Conservation (phyloP, 2,113 vertebrate genomes). For the Charina bottae region DNA sequence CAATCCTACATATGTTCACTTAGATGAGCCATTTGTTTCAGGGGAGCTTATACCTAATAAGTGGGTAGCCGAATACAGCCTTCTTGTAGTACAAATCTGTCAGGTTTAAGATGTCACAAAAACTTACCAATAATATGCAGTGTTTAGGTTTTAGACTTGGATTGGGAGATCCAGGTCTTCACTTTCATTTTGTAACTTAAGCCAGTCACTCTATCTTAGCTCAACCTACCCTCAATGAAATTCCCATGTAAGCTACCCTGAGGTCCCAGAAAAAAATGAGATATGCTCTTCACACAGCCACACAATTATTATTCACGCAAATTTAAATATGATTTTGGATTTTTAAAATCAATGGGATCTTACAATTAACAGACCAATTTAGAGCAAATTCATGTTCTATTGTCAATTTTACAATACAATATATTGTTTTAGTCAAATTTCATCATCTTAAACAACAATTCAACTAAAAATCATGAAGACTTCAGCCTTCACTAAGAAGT, state of each 20-base stretch:
- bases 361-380: not conserved
- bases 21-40: not conserved
- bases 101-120: not conserved
- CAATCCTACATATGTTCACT: not conserved
- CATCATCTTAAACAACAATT: constrained; percentile 2
- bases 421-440: not conserved
- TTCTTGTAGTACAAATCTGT: not conserved
- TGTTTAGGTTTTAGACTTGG: not conserved
- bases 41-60: not conserved
- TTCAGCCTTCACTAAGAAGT: not conserved
- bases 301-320: not conserved
- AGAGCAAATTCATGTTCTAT: not conserved
- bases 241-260: not conserved
- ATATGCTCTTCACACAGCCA: not conserved
- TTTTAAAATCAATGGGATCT: not conserved
- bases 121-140: not conserved
- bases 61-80: not conserved
- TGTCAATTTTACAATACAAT: not conserved
- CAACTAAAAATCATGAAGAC: not conserved
- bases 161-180: not conserved
- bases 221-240: not conserved
- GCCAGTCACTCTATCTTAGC: not conserved
- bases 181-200: not conserved
- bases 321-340: not conserved
- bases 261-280: not conserved